These are phyloP conservation scores for Cryptoblepharus egeriae DNA, from an alignment of 2,797 vertebrate species.

Conservation along the genomic window DNA sequence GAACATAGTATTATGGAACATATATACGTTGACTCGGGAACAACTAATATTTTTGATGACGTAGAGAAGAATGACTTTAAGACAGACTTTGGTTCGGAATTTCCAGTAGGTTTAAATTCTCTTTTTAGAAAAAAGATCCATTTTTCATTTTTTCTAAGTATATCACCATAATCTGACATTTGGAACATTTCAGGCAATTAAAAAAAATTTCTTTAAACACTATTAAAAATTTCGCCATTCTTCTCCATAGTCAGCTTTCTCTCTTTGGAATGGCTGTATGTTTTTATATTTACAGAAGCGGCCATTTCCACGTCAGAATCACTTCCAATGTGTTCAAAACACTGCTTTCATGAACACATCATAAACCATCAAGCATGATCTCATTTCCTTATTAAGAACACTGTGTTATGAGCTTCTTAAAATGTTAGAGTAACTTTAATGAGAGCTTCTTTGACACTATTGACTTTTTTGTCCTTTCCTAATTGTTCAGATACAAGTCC, in stretches of 20 bases:
- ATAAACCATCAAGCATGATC: slow-evolving; percentile 1
- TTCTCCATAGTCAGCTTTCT: not conserved
- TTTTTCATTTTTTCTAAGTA: not conserved
- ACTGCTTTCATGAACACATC: not conserved
- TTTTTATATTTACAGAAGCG: slow-evolving; percentile 11
- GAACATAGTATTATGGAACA: slow-evolving; percentile 75
- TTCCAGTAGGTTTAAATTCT: slow-evolving; percentile 78
- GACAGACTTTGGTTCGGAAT: slow-evolving; percentile 80
- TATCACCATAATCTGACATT: not conserved
- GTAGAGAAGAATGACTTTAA: slow-evolving; percentile 81
- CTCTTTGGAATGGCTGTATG: not conserved
- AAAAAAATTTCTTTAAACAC: not conserved
- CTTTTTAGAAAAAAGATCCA: slow-evolving; percentile 2
- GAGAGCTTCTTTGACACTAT: not conserved
- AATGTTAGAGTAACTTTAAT: not conserved
- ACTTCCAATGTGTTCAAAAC: slow-evolving; percentile 16
- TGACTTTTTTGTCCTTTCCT: not conserved
- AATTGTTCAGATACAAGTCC: too few species aligned
- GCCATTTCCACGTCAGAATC: slow-evolving; percentile 4
- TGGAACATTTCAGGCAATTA: accelerated
- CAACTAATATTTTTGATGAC: slow-evolving; percentile 77
- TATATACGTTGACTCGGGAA: slow-evolving; percentile 76
- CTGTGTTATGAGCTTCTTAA: not conserved
- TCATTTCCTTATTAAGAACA: not conserved
- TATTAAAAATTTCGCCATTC: not conserved